These are phyloP conservation scores for Stegodyphus dumicola DNA, from an alignment of 1,140 invertebrate species.

Conservation along the genomic window DNA sequence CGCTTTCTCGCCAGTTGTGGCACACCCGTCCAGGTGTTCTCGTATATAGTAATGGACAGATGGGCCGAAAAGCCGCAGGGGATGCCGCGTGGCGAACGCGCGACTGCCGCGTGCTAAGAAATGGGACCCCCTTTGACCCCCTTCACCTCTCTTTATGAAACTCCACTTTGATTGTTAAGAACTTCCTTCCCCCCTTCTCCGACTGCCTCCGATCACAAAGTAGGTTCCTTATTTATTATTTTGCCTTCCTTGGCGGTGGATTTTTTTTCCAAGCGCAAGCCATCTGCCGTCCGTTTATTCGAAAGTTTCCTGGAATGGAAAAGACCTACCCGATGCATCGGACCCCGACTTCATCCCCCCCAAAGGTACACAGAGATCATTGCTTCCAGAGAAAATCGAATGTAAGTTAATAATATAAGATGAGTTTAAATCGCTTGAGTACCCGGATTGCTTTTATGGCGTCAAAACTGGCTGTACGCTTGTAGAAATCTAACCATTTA, in stretches of 20 bases:
- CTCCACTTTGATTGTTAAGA: slow-evolving; percentile 31
- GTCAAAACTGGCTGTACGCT: too few species aligned
- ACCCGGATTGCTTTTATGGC: too few species aligned
- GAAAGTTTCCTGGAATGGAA: slow-evolving; percentile 27
- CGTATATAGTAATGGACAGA: slow-evolving; percentile 52
- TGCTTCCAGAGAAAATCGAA: too few species aligned
- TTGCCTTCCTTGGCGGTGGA: slow-evolving; percentile 21
- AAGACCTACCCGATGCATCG: not conserved
- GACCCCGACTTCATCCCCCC: too few species aligned
- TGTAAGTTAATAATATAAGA: too few species aligned
- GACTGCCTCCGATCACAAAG: slow-evolving; percentile 10
- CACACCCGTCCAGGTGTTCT: slow-evolving; percentile 10
- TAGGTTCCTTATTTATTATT: slow-evolving; percentile 50
- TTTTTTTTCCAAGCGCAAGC: not conserved
- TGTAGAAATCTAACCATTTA: too few species aligned
- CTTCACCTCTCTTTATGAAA: slow-evolving; percentile 35
- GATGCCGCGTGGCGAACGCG: slow-evolving; percentile 54
- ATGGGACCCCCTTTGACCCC: slow-evolving; percentile 22
- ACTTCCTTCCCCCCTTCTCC: not conserved
- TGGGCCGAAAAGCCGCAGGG: slow-evolving; percentile 20
- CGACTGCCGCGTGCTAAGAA: slow-evolving; percentile 50
- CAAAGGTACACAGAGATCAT: too few species aligned
- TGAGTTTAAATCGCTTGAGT: too few species aligned
- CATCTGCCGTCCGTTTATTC: slow-evolving; percentile 34
- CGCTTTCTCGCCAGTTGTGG: slow-evolving; percentile 33